Percentiles rank a stretch among this genome's conserved stretches.
phyloP scores from a whole-genome alignment of 2,888 invertebrate genomes.

The Phengaris arion region DNA sequence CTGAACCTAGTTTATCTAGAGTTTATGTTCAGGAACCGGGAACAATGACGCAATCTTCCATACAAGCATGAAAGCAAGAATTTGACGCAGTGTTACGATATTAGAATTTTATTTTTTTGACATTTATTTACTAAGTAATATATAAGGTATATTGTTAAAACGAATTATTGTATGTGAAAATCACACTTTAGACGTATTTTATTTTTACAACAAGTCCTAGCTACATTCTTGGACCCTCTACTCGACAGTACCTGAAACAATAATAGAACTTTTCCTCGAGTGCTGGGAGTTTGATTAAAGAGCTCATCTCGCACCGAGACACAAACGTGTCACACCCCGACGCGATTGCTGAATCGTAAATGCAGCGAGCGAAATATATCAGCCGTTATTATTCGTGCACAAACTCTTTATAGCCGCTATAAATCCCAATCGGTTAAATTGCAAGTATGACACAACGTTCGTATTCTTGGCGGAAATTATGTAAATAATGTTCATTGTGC shows the following conservation, averaged over 20 bases:
- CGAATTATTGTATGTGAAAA: no score
- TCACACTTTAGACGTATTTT: background rate
- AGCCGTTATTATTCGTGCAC: conserved; percentile 35
- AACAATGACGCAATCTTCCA: no score
- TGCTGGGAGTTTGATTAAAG: conserved; percentile 29
- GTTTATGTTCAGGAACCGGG: no score
- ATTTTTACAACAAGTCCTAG: background rate
- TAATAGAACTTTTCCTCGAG: conserved; percentile 13
- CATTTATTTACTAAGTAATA: no score
- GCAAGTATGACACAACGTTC: conserved; percentile 33
- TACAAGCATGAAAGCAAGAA: no score
- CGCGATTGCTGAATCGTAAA: conserved; percentile 35
- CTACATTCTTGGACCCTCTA: background rate
- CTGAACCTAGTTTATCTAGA: no score
- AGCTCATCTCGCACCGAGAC: conserved; percentile 31
- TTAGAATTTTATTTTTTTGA: no score
- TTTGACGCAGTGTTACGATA: no score
- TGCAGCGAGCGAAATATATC: conserved; percentile 35
- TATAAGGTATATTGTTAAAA: no score
- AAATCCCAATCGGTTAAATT: conserved; percentile 40
- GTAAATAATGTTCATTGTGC: conserved; percentile 25
- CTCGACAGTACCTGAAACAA: background rate
- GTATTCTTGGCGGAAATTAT: conserved; percentile 30
- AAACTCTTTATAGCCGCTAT: conserved; percentile 35
- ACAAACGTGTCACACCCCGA: conserved; percentile 27